Conservation (phyloP, 2,797 vertebrate genomes). For the Poecilia gillii region DNA sequence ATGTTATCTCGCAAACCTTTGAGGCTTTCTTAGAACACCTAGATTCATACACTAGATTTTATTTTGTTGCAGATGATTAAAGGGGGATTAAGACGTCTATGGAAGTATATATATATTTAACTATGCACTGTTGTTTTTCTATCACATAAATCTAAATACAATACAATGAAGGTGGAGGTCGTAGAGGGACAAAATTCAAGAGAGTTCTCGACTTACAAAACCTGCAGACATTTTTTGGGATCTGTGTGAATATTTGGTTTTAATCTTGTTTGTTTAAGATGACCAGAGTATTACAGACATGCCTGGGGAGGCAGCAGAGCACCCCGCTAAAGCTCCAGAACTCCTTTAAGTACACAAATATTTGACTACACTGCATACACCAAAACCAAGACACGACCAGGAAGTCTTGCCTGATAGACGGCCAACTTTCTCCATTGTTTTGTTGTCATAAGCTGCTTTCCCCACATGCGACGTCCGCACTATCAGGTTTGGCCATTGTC, state of each 20-base stretch:
- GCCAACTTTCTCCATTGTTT: conserved; percentile 25
- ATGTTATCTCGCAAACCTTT: not conserved
- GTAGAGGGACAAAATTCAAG: not conserved
- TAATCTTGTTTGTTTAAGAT: not conserved
- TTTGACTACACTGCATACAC: not conserved
- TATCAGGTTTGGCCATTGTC: conserved; percentile 1
- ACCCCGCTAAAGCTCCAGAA: conserved; percentile 1
- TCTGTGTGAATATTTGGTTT: conserved; percentile 6
- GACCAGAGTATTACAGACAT: not conserved
- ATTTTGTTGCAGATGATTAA: not conserved
- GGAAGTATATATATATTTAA: not conserved
- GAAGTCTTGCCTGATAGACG: not conserved
- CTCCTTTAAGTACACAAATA: not conserved
- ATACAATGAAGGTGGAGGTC: not conserved
- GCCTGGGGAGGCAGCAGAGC: not conserved
- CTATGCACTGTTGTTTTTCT: not conserved
- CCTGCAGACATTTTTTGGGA: not conserved
- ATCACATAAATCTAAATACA: not conserved
- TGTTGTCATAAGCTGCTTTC: conserved; percentile 7
- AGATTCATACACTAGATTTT: not conserved
- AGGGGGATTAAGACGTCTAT: not conserved
- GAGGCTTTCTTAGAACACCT: not conserved
- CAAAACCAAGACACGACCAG: conserved; percentile 5
- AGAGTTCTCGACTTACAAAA: not conserved
- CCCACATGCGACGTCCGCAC: not conserved